Percentiles rank a stretch among this genome's conserved stretches.
phyloP scores from a whole-genome alignment of 2,797 vertebrate species.

The Platalea minor region DNA sequence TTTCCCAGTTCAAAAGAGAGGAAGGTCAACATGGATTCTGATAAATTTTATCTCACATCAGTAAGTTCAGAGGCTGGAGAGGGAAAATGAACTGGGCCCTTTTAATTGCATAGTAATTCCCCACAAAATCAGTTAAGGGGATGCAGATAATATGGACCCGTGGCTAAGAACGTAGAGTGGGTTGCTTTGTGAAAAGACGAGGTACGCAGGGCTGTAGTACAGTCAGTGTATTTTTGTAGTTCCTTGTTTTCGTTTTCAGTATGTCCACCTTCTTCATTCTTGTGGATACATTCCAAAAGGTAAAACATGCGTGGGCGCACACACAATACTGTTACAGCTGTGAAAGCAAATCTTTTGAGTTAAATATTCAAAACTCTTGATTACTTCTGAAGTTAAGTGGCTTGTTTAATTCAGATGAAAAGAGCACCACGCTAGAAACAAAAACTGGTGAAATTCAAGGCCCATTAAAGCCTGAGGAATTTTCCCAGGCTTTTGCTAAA shows the following conservation, averaged over 20 bases:
- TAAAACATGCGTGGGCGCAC: background rate
- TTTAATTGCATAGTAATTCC: background rate
- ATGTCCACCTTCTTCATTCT: background rate
- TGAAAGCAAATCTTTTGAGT: background rate
- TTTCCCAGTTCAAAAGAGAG: constrained; percentile 47
- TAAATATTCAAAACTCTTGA: constrained; percentile 31
- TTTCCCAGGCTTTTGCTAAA: constrained; percentile 19
- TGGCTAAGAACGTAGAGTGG: background rate
- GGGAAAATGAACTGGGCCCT: background rate
- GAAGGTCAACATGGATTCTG: constrained; percentile 22
- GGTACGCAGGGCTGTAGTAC: background rate
- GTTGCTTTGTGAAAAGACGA: background rate
- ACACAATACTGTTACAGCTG: background rate
- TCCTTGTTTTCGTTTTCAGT: background rate
- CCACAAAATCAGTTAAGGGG: background rate
- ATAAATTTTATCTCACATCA: constrained; percentile 20
- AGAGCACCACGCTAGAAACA: background rate
- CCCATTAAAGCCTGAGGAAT: constrained; percentile 34
- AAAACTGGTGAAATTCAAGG: constrained; percentile 33
- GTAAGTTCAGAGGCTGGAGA: background rate
- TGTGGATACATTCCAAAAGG: background rate
- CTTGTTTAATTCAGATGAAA: constrained; percentile 4
- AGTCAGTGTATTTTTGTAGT: background rate
- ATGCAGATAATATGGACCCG: background rate
- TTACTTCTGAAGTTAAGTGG: constrained; percentile 9